phyloP scores from a whole-genome alignment of 1,140 invertebrate species.

The Apis laboriosa region DNA sequence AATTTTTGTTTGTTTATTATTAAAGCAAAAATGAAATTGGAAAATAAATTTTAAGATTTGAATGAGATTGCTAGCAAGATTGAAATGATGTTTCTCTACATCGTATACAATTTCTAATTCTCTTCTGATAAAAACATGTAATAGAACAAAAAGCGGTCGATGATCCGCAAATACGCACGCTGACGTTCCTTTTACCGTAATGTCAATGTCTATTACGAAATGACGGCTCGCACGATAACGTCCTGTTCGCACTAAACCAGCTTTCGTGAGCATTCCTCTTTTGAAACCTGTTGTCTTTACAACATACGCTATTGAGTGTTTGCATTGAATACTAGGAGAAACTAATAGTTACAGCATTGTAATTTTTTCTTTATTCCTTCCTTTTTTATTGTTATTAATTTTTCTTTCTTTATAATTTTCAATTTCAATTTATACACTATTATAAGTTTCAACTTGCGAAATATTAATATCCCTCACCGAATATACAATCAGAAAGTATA shows the following conservation, averaged over 20 bases:
- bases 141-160: slow-evolving; percentile 40
- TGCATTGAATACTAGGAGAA: background rate
- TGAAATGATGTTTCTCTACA: too few relatives aligned
- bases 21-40: too few relatives aligned
- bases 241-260: background rate
- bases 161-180: slow-evolving; percentile 28
- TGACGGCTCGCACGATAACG: slow-evolving; percentile 26
- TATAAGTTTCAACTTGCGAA: too few relatives aligned
- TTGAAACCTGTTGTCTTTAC: background rate
- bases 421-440: too few relatives aligned
- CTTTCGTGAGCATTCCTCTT: background rate
- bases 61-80: too few relatives aligned
- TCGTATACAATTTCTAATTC: background rate
- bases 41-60: too few relatives aligned
- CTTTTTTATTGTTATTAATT: background rate
- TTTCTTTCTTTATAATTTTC: too few relatives aligned
- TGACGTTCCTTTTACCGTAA: slow-evolving; percentile 26
- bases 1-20: too few relatives aligned
- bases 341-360: background rate
- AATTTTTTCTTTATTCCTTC: too few relatives aligned
- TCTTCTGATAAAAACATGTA: background rate
- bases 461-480: too few relatives aligned
- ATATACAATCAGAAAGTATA: too few relatives aligned
- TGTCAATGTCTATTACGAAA: slow-evolving; percentile 43
- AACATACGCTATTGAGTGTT: background rate